A percentile compares a stretch with the other conserved stretches of the same genome.
Evolutionary conservation across 2,888 invertebrate genomes (phyloP).

Genomic region (Hydraecia micacea): DNA sequence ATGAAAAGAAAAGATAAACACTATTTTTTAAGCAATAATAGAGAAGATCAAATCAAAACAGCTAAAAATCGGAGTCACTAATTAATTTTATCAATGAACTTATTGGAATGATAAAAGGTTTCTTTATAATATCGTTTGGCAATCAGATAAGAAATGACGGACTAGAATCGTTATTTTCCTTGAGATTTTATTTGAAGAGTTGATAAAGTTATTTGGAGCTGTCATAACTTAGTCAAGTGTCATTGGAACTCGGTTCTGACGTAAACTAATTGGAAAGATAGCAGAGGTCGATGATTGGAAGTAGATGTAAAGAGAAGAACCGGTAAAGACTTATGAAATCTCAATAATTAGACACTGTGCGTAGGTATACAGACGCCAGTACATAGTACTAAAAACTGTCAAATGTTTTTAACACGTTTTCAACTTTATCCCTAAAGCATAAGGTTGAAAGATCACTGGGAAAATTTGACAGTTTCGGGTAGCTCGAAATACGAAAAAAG

Average conservation of each 20-base stretch:
- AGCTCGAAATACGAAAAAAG: too few relatives aligned
- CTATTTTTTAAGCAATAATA: too few relatives aligned
- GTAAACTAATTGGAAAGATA: constrained; percentile 43
- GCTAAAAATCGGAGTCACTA: too few relatives aligned
- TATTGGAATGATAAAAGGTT: constrained; percentile 67
- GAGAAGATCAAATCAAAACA: too few relatives aligned
- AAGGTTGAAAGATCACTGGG: too few relatives aligned
- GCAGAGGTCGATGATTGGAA: neutral
- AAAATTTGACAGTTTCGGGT: too few relatives aligned
- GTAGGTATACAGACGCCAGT: neutral
- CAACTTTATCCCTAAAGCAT: too few relatives aligned
- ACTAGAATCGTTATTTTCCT: constrained; percentile 20
- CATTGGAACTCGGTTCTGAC: constrained; percentile 31
- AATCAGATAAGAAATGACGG: constrained; percentile 37
- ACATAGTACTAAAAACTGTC: too few relatives aligned
- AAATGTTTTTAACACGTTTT: too few relatives aligned
- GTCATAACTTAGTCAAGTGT: constrained; percentile 44
- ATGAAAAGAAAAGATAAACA: too few relatives aligned
- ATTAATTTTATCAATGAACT: too few relatives aligned
- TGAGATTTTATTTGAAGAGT: constrained; percentile 33
- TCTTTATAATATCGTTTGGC: constrained; percentile 48
- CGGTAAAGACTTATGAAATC: neutral
- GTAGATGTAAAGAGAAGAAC: neutral
- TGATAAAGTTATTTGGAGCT: constrained; percentile 39
- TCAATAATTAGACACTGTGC: neutral